A percentile compares a stretch with the other conserved stretches of the same genome.
These are phyloP conservation scores for Ploceus nigricollis DNA, from an alignment of 2,113 vertebrate genomes.

Conservation along the genomic window DNA sequence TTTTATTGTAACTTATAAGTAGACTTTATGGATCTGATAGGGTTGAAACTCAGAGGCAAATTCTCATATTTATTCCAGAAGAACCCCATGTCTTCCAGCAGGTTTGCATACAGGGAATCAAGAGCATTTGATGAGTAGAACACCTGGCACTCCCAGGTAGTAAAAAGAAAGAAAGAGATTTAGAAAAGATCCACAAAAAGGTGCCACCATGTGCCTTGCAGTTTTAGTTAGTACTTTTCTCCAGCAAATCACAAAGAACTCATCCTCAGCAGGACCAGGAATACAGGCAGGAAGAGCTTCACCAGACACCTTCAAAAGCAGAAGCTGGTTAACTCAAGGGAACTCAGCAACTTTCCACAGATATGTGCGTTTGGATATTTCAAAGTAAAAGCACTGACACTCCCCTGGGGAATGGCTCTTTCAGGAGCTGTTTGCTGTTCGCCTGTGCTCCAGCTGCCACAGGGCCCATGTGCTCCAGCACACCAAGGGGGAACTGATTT, in stretches of 20 bases:
- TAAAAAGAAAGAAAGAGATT: neutral
- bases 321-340: neutral
- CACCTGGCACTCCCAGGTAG: neutral
- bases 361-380: rapidly evolving
- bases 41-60: neutral
- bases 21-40: neutral
- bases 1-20: neutral
- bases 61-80: neutral
- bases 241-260: neutral
- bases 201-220: neutral
- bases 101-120: neutral
- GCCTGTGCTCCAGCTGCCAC: neutral
- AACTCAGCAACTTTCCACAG: neutral
- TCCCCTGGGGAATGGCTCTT: neutral
- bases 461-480: neutral
- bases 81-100: neutral
- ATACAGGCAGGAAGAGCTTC: neutral
- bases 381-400: neutral
- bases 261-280: neutral
- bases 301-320: neutral
- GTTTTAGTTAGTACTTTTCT: neutral
- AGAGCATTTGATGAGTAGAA: neutral
- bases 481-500: neutral
- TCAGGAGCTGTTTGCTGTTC: neutral
- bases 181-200: neutral